These are phyloP conservation scores for Acanthococcus lagerstroemiae DNA, from an alignment of 2,888 invertebrate genomes.

Conservation along the genomic window DNA sequence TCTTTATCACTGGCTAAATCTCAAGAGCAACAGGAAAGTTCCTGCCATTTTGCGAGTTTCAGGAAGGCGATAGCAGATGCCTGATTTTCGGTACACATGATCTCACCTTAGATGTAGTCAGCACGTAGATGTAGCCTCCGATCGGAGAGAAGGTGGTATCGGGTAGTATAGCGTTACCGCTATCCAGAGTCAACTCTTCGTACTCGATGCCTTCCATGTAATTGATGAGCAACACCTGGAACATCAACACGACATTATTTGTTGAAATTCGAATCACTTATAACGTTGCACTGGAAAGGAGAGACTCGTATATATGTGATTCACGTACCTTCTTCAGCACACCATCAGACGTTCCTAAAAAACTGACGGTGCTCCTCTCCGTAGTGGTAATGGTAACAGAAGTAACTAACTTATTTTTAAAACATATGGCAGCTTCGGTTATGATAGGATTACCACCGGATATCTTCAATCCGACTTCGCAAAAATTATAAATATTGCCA, in stretches of 20 bases:
- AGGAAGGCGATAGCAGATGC: too few species aligned
- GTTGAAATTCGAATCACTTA: too few species aligned
- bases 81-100: too few species aligned
- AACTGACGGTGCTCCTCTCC: conserved; percentile 84
- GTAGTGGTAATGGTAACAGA: conserved; percentile 80
- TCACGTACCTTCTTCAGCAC: conserved; percentile 64
- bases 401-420: conserved; percentile 68
- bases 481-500: conserved; percentile 84
- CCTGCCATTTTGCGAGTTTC: too few species aligned
- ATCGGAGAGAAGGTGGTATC: conserved; percentile 77
- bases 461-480: conserved; percentile 83
- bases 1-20: too few species aligned
- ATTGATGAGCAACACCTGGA: conserved; percentile 48
- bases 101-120: conserved; percentile 63
- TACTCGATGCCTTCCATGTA: conserved; percentile 63
- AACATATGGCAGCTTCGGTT: conserved; percentile 63
- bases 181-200: conserved; percentile 72
- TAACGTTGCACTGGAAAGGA: too few species aligned
- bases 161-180: conserved; percentile 66
- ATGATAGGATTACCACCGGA: conserved; percentile 78
- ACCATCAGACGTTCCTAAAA: conserved; percentile 82
- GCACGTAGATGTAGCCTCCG: conserved; percentile 72
- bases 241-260: too few species aligned
- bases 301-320: too few species aligned
- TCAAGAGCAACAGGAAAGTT: too few species aligned